phyloP scores from a whole-genome alignment of 2,888 invertebrate species.

The Trissolcus brochymenae region DNA sequence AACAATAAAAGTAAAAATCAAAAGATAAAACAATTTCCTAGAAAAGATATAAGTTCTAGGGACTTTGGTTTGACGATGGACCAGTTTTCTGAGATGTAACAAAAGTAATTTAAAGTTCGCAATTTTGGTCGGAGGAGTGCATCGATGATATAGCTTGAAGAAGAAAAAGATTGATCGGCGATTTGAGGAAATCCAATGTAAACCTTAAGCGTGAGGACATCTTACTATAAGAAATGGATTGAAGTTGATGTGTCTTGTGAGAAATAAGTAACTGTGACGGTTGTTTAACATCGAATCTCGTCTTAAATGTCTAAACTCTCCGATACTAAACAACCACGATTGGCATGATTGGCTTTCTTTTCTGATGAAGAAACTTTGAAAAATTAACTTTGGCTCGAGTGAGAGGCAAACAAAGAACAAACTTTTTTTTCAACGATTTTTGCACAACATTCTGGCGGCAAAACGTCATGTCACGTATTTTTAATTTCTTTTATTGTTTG shows the following conservation, averaged over 20 bases:
- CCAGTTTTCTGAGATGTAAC: constrained; percentile 6
- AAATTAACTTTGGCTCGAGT: constrained; percentile 27
- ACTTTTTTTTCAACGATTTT: neutral
- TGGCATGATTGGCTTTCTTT: too few species aligned
- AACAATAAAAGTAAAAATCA: too few species aligned
- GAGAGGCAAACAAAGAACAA: constrained; percentile 50
- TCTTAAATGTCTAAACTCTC: constrained; percentile 8
- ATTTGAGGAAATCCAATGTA: constrained; percentile 72
- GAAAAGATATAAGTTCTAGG: neutral
- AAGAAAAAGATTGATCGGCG: constrained; percentile 35
- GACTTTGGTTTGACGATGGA: neutral
- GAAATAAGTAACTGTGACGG: constrained; percentile 58
- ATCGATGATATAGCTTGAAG: constrained; percentile 39
- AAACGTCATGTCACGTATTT: too few species aligned
- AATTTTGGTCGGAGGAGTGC: constrained; percentile 42
- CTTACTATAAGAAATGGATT: constrained; percentile 76
- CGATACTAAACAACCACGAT: constrained; percentile 59
- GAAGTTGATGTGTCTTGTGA: constrained; percentile 66
- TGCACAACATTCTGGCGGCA: constrained; percentile 24
- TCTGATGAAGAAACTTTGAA: neutral
- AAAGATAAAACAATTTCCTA: too few species aligned
- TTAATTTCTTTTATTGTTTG: too few species aligned
- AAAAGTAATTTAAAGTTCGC: constrained; percentile 14
- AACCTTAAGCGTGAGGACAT: constrained; percentile 71
- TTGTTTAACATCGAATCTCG: constrained; percentile 62